Evolutionary conservation across 2,888 invertebrate genomes (phyloP).

Genomic region (Drosophila koepferae): DNA sequence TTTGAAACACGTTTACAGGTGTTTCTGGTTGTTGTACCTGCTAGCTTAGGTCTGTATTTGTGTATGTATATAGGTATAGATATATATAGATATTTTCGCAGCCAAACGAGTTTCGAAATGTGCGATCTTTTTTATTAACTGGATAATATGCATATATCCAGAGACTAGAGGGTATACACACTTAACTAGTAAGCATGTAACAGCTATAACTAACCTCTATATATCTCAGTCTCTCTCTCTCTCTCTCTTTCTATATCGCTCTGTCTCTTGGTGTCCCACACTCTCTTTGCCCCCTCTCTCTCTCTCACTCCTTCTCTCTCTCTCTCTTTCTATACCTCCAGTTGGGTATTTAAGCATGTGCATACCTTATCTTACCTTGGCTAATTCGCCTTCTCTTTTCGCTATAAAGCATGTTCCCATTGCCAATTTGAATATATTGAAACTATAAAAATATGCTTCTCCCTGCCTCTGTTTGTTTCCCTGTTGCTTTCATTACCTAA

Average conservation of each 20-base stretch:
- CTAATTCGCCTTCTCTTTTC: background rate
- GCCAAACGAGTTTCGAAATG: constrained; percentile 56
- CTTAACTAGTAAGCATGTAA: background rate
- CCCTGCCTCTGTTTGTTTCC: background rate
- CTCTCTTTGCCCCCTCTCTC: background rate
- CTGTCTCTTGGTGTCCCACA: background rate
- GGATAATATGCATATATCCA: constrained; percentile 22
- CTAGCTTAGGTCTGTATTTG: constrained; percentile 6
- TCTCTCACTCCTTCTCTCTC: background rate
- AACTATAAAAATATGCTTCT: background rate
- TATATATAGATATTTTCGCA: constrained; percentile 29
- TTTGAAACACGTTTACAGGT: constrained; percentile 58
- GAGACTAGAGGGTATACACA: background rate
- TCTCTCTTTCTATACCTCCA: too few relatives aligned
- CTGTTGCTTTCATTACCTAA: background rate
- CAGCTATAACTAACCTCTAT: background rate
- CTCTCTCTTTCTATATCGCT: background rate
- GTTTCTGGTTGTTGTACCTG: constrained; percentile 13
- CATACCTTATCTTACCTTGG: background rate
- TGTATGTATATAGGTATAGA: constrained; percentile 2
- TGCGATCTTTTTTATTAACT: constrained; percentile 20
- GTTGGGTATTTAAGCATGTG: background rate
- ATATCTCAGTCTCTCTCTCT: background rate
- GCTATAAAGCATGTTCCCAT: constrained; percentile 27
- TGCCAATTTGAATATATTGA: constrained; percentile 16